Conservation (phyloP, 2,797 vertebrate genomes). For the Rousettus madagascariensis region DNA sequence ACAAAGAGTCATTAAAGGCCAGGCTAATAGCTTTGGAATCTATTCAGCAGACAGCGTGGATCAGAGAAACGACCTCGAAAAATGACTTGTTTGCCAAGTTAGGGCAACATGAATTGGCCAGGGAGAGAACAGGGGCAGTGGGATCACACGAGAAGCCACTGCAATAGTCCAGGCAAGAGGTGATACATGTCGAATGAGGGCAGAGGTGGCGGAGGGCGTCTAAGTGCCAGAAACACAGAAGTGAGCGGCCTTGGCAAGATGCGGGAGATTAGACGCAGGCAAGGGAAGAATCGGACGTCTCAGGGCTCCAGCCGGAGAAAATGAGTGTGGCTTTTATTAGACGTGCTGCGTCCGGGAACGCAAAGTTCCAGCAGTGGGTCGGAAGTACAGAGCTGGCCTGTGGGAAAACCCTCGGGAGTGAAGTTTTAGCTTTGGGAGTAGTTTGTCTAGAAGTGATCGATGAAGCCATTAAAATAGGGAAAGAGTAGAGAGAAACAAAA, state of each 20-base stretch:
- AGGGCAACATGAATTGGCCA: background rate
- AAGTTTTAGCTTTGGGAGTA: background rate
- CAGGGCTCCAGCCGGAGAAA: background rate
- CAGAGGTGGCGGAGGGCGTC: background rate
- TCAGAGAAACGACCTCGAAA: background rate
- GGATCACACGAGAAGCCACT: background rate
- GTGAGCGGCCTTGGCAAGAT: background rate
- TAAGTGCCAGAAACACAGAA: background rate
- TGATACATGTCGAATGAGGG: background rate
- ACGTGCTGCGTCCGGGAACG: background rate
- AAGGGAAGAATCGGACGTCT: background rate
- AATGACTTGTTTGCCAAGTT: background rate
- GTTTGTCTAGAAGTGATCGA: background rate
- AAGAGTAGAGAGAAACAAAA: background rate
- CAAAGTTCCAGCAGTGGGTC: too few relatives aligned
- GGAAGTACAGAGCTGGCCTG: background rate
- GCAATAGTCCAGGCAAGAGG: background rate
- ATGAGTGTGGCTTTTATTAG: background rate
- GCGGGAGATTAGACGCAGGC: background rate
- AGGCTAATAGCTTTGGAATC: conserved; percentile 2
- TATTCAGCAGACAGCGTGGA: background rate
- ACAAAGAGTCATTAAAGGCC: background rate
- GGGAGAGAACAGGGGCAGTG: background rate
- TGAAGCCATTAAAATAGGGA: background rate
- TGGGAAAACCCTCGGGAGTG: background rate